Evolutionary conservation across 92 coral and sea anemone genomes (phyloP), one percentile per base, ranked within the genome.

Genomic region (Metridium senile): DNA sequence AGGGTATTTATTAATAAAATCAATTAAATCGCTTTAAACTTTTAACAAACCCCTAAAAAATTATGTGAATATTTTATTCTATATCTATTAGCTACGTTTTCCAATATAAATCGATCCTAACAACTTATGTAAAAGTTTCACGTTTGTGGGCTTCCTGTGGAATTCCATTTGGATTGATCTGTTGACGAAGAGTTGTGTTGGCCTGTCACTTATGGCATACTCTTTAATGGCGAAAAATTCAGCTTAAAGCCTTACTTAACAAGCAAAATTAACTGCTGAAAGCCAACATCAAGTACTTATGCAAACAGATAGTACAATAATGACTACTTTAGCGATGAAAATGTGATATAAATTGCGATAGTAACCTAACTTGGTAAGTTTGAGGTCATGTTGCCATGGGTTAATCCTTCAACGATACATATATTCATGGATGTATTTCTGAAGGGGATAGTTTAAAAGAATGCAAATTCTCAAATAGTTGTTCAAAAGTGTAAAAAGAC

Each of bases 71-170:
- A n/a, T n/a, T n/a, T n/a, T n/a, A n/a, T n/a, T n/a, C n/a, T n/a
- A n/a, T n/a, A n/a, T n/a, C n/a, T n/a, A n/a, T n/a, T n/a, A n/a
- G n/a, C n/a, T n/a, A n/a, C n/a, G n/a, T n/a, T n/a, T n/a, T n/a
- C n/a, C n/a, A n/a, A n/a, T n/a, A n/a, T n/a, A n/a, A n/a, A n/a
- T n/a, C n/a, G n/a, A n/a, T n/a, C n/a, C n/a, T n/a, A n/a, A n/a
- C n/a, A n/a, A n/a, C n/a, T n/a, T n/a, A n/a, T n/a, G n/a, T n/a
- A n/a, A n/a, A n/a, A n/a, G n/a, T n/a, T n/a, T 23, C 9, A 23
- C 30, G 2, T 27, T 23, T 11, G 31, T 61, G 66, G 66, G 66
- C 31, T 61, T 61, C 66, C 66, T 61, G 66, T 61, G 66, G 66
- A 22, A 61, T 61, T 61, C 66, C n/a, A n/a, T n/a, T n/a, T n/a